Evolutionary conservation across 2,888 invertebrate genomes (phyloP).

Genomic region (Creontiades dilutus): DNA sequence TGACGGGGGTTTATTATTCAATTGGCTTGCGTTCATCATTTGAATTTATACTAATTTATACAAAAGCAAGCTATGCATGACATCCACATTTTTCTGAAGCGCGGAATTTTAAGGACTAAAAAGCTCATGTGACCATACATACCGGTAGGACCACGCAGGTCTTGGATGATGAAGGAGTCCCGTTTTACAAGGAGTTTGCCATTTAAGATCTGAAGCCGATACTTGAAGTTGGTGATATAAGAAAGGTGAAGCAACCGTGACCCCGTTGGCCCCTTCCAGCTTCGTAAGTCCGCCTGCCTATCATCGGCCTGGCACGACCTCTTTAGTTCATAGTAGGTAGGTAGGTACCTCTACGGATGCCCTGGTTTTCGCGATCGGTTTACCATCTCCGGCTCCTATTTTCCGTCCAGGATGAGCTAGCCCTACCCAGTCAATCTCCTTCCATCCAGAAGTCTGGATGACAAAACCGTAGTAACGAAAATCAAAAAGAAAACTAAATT

Average conservation of each 20-base stretch:
- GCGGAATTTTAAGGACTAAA: no score
- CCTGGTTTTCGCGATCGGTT: neutral
- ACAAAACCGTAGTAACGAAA: no score
- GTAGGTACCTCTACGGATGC: neutral
- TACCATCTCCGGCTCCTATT: neutral
- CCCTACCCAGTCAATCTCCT: neutral
- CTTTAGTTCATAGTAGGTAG: neutral
- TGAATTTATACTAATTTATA: no score
- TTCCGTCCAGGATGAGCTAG: conserved; percentile 11
- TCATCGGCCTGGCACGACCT: conserved; percentile 13
- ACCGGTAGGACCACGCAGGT: neutral
- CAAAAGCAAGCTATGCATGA: no score
- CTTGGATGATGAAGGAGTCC: neutral
- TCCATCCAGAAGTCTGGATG: no score
- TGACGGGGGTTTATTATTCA: no score
- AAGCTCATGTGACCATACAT: no score
- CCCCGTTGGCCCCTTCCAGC: conserved; percentile 62
- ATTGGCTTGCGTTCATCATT: no score
- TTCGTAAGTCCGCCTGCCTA: conserved; percentile 53
- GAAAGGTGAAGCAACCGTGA: conserved; percentile 70
- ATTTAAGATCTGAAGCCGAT: conserved; percentile 59
- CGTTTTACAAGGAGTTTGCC: conserved; percentile 62
- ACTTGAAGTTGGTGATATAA: conserved; percentile 58
- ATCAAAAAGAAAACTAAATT: no score
- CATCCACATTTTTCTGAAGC: no score